These are phyloP conservation scores for Philhelius pedissequus DNA, from an alignment of 2,888 invertebrate species.

Conservation along the genomic window DNA sequence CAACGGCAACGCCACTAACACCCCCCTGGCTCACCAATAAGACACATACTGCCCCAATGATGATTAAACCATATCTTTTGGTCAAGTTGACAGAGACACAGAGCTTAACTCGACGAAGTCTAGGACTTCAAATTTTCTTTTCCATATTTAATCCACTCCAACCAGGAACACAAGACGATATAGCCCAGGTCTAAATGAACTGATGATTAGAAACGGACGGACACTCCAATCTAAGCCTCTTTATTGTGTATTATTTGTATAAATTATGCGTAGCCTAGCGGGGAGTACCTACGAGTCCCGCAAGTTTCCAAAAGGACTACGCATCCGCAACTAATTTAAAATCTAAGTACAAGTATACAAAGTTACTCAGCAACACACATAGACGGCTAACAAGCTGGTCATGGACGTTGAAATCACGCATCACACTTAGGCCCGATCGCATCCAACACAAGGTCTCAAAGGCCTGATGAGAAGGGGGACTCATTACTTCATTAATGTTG, in stretches of 20 bases:
- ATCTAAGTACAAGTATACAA: constrained; percentile 25
- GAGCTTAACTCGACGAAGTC: constrained; percentile 15
- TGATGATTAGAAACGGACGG: constrained; percentile 49
- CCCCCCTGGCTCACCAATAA: neutral
- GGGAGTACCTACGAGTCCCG: neutral
- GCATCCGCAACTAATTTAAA: constrained; percentile 22
- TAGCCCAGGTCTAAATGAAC: constrained; percentile 45
- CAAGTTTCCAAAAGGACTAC: constrained; percentile 24
- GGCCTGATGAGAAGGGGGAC: constrained; percentile 12
- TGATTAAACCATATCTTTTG: constrained; percentile 68
- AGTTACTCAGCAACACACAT: neutral
- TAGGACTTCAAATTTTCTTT: constrained; percentile 1
- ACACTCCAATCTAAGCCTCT: constrained; percentile 9
- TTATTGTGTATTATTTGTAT: constrained; percentile 43
- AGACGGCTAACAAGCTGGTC: neutral
- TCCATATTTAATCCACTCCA: neutral
- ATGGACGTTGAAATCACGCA: constrained; percentile 48
- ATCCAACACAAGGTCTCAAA: constrained; percentile 12
- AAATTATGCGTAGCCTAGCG: constrained; percentile 64
- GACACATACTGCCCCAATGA: constrained; percentile 52
- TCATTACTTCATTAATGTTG: constrained; percentile 65
- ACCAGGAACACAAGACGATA: constrained; percentile 49
- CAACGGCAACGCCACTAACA: neutral
- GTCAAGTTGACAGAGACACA: constrained; percentile 67
- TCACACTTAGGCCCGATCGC: constrained; percentile 7